Conservation (phyloP, 2,113 vertebrate genomes). For the Caretta caretta region DNA sequence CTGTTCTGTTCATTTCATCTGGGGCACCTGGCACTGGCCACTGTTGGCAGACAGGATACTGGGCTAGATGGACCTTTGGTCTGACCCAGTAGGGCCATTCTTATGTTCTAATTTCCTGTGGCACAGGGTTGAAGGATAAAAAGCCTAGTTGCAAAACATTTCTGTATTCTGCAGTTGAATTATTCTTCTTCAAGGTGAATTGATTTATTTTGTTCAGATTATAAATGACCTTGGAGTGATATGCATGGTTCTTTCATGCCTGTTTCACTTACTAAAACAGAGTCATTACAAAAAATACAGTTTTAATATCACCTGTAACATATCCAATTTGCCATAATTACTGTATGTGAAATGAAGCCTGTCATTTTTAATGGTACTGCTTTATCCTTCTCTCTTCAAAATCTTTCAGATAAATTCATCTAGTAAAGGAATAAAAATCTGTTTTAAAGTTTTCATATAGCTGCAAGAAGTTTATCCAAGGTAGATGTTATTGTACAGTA, state of each 20-base stretch:
- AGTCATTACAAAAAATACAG: fast-evolving
- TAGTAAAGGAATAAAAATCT: background rate
- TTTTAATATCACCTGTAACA: background rate
- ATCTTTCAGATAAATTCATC: conserved; percentile 21
- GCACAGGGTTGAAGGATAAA: background rate
- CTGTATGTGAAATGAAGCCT: background rate
- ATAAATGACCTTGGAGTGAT: background rate
- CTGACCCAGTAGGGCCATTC: too few species aligned
- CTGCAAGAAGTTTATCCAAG: background rate
- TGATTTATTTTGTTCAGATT: background rate
- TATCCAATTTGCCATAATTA: background rate
- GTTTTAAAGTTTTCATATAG: conserved; percentile 2
- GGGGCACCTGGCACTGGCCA: too few species aligned
- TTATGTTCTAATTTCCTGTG: background rate
- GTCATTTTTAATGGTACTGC: background rate
- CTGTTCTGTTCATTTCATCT: too few species aligned
- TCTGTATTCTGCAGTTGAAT: background rate
- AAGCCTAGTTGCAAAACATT: background rate
- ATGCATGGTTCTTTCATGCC: fast-evolving
- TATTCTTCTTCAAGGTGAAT: background rate
- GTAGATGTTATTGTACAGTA: background rate
- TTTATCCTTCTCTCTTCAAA: background rate
- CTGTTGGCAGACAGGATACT: too few species aligned
- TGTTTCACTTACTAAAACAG: background rate
- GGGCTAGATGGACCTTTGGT: too few species aligned